Conservation (phyloP, 2,797 vertebrate species). For the Malurus splendens region DNA sequence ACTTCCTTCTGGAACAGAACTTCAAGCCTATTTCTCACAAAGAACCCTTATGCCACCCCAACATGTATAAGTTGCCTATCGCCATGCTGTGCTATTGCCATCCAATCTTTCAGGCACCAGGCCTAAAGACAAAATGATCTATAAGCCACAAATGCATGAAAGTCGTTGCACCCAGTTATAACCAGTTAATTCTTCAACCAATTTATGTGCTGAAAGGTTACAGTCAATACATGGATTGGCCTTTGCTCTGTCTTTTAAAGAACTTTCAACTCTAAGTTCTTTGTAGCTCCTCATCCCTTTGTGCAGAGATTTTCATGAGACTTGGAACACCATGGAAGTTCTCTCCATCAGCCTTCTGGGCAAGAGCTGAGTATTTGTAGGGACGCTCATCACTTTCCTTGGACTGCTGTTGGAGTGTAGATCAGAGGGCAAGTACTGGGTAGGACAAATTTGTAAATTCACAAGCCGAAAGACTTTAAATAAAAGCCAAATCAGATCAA, state of each 20-base stretch:
- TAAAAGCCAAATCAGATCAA: neutral
- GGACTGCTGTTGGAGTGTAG: neutral
- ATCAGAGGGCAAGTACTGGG: neutral
- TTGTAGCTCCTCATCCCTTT: neutral
- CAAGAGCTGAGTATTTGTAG: neutral
- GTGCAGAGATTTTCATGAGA: neutral
- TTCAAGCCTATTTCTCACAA: neutral
- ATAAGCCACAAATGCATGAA: neutral
- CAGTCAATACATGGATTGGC: neutral
- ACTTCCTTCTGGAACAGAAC: neutral
- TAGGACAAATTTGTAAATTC: neutral
- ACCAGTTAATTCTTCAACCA: neutral
- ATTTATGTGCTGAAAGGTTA: neutral
- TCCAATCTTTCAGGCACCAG: neutral
- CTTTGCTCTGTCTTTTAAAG: neutral
- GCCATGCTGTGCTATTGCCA: neutral
- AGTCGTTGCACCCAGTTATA: neutral
- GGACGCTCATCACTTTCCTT: neutral
- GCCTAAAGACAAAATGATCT: neutral
- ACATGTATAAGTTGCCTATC: neutral
- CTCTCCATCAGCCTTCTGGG: neutral
- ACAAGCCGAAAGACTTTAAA: neutral
- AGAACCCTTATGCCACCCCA: neutral
- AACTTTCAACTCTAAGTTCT: neutral
- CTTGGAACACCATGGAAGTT: neutral